These are phyloP conservation scores for Diabrotica balteata DNA, from an alignment of 2,888 invertebrate species.

Conservation along the genomic window DNA sequence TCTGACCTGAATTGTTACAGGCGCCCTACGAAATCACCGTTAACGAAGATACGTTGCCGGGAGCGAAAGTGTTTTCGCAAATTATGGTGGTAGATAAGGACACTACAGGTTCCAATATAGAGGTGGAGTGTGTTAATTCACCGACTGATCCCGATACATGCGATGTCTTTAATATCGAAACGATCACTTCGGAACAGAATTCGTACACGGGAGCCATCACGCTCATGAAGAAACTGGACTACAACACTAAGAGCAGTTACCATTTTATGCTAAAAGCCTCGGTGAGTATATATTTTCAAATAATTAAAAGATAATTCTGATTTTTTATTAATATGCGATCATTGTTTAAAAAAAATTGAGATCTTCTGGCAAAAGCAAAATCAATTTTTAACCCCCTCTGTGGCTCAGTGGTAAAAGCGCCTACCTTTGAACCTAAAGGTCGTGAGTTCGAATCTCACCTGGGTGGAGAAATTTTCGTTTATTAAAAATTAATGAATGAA, in stretches of 20 bases:
- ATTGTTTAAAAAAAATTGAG: no score
- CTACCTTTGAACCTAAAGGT: no score
- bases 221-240: slow-evolving; percentile 74
- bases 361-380: no score
- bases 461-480: no score
- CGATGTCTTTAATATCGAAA: slow-evolving; percentile 71
- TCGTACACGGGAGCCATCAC: slow-evolving; percentile 77
- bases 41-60: slow-evolving; percentile 77
- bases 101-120: slow-evolving; percentile 80
- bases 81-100: slow-evolving; percentile 83
- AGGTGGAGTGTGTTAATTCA: slow-evolving; percentile 71
- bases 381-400: no score
- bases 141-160: slow-evolving; percentile 75
- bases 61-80: slow-evolving; percentile 74
- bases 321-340: not conserved
- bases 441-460: no score
- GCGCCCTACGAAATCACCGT: slow-evolving; percentile 82
- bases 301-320: not conserved
- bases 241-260: slow-evolving; percentile 78
- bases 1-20: slow-evolving; percentile 60
- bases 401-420: no score
- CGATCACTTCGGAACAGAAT: slow-evolving; percentile 70
- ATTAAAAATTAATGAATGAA: no score
- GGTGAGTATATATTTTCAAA: slow-evolving; percentile 61
- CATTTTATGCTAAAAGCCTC: slow-evolving; percentile 79